Base-by-base conservation (phyloP, 2,888 invertebrate genomes). In the Pardosa pseudoannulata region DNA sequence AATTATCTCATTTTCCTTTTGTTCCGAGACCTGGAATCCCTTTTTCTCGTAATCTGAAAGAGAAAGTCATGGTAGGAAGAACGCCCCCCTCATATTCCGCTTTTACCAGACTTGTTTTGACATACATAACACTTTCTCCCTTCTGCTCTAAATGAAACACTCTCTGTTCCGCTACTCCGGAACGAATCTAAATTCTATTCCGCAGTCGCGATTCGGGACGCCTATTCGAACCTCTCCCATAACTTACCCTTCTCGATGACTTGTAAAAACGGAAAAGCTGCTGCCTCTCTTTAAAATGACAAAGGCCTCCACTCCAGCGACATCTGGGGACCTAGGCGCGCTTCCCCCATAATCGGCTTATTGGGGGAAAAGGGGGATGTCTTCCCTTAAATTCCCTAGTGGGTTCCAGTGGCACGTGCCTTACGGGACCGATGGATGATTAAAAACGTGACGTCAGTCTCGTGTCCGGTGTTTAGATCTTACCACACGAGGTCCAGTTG, bases 281-380 rank as follows among this genome's bases (percentile, higher is more conserved):
- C 13, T 27, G 28, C 11, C n/a, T 6, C 32, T 16, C 19, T n/a
- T 62, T 62, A 11, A 27, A 65, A 29, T 29, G 65, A 65, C 65
- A 65, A 65, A 29, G 16, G 65, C 29, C 5, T 19, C 13, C 27
- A n/a, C 71, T 64, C 71, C 19, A 79, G 31, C 70, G 64, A 79
- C 79, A 79, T 79, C 79, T 79, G 79, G 29, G 71, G 50, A 36
- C 6, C 46, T 23, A 41, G 65, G 56, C 32, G n/a, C 71, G 78
- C 71, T 64, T n/a, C 41, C 9, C 41, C 16, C 56, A 64, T 79
- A 79, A 79, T 79, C 79, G 71, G 79, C 79, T 79, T 79, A 71
- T 13, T 28, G n/a, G 32, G 36, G 36, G 36, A 7, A 7, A 9
- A 5, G 36, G 9, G 56, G 70, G 29, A 28, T 46, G 6, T 29